Conservation (phyloP, 2,113 vertebrate genomes). For the Oceanodroma tethys region DNA sequence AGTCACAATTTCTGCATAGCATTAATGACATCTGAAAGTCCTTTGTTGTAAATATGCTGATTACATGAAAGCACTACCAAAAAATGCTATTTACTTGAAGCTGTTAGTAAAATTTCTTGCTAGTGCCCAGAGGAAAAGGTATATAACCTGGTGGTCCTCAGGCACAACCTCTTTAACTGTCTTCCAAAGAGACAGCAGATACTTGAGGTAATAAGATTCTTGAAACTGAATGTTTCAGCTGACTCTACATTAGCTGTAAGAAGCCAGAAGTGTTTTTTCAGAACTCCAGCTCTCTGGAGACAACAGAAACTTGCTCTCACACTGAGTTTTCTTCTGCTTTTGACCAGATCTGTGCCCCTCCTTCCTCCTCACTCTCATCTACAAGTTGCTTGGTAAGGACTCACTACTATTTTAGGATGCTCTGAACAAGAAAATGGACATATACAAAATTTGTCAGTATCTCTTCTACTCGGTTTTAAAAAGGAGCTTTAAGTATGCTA, state of each 20-base stretch:
- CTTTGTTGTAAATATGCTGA: background rate
- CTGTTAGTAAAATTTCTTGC: background rate
- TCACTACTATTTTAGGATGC: background rate
- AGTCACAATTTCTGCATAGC: background rate
- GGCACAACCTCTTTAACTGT: background rate
- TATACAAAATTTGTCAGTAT: background rate
- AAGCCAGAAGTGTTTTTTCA: background rate
- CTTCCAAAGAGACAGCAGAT: background rate
- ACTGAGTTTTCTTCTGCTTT: background rate
- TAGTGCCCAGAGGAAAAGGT: background rate
- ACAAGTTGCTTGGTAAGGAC: background rate
- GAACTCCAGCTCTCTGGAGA: background rate
- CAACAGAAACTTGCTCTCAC: background rate
- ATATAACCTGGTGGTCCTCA: background rate
- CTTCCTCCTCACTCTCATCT: background rate
- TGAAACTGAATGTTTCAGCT: background rate
- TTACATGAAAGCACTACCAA: background rate
- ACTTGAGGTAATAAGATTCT: background rate
- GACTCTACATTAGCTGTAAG: background rate
- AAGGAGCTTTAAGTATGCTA: background rate
- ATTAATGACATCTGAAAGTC: background rate
- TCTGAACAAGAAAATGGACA: background rate
- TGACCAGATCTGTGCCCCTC: background rate
- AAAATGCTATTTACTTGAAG: background rate
- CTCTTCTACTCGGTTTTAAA: background rate